phyloP scores from a whole-genome alignment of 2,888 invertebrate species.

The Dicyrtomina minuta region DNA sequence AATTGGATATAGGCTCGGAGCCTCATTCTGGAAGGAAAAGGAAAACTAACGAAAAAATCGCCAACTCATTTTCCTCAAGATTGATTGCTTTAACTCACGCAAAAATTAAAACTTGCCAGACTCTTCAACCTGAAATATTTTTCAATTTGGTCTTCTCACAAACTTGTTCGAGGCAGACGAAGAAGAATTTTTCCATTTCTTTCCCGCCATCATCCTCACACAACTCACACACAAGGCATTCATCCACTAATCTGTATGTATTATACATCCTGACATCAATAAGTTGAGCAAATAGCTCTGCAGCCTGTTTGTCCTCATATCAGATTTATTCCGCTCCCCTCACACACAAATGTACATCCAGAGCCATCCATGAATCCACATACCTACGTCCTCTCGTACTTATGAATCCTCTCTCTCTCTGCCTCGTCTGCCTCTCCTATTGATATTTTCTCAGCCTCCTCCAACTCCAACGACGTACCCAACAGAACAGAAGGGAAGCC shows the following conservation, averaged over 20 bases:
- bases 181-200: slow-evolving; percentile 21
- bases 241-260: slow-evolving; percentile 40
- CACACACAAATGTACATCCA: slow-evolving; percentile 22
- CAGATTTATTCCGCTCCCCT: slow-evolving; percentile 33
- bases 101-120: slow-evolving; percentile 52
- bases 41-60: slow-evolving; percentile 43
- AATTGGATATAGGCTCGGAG: slow-evolving; percentile 31
- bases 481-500: too few species aligned
- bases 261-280: slow-evolving; percentile 39
- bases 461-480: slow-evolving; percentile 6
- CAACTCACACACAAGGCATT: slow-evolving; percentile 15
- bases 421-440: slow-evolving; percentile 21
- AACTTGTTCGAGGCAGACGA: slow-evolving; percentile 10
- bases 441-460: slow-evolving; percentile 31
- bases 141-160: slow-evolving; percentile 14
- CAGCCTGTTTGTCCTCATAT: slow-evolving; percentile 36
- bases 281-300: slow-evolving; percentile 38
- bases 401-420: slow-evolving; percentile 25
- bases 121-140: slow-evolving; percentile 29
- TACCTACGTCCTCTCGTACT: slow-evolving; percentile 1
- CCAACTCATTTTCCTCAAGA: slow-evolving; percentile 52
- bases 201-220: slow-evolving; percentile 16
- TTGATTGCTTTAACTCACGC: slow-evolving; percentile 53
- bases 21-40: slow-evolving; percentile 8
- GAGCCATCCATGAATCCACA: slow-evolving; percentile 18